phyloP scores from a whole-genome alignment of 2,113 vertebrate species.

The Microcebus jonahi region DNA sequence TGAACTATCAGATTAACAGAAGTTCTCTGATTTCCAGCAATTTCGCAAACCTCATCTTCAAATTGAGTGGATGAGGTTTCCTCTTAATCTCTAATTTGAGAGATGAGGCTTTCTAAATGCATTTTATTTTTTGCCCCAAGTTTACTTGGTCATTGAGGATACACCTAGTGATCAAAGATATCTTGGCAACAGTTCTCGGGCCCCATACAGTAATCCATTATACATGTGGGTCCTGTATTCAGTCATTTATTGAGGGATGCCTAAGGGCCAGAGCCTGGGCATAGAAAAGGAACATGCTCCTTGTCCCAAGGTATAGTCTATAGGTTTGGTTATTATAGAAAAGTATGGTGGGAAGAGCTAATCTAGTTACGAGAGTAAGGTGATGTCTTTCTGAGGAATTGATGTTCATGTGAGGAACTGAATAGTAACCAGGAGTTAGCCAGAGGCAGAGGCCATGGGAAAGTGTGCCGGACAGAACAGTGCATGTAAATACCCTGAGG shows the following conservation, averaged over 20 bases:
- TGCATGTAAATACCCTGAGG: no score
- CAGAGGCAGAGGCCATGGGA: not conserved
- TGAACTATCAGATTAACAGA: not conserved
- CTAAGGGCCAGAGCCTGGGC: not conserved
- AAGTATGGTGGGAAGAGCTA: not conserved
- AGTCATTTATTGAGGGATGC: not conserved
- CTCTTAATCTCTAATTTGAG: not conserved
- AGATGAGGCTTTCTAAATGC: constrained; percentile 23
- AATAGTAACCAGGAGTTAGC: not conserved
- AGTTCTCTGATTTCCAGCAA: not conserved
- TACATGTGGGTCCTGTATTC: not conserved
- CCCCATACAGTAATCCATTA: not conserved
- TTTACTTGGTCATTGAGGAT: not conserved
- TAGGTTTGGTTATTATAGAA: not conserved
- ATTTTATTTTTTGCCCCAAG: constrained; percentile 15
- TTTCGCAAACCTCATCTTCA: not conserved
- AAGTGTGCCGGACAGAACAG: not conserved
- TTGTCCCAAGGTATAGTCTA: not conserved
- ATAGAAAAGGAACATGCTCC: not conserved
- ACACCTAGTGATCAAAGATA: not conserved
- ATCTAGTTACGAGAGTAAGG: not conserved
- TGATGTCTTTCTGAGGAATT: not conserved
- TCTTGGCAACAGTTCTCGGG: not conserved
- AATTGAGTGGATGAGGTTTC: not conserved
- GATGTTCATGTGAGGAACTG: not conserved